These are phyloP conservation scores for Chloroceryle amazona DNA, from an alignment of 2,797 vertebrate genomes.

Conservation along the genomic window DNA sequence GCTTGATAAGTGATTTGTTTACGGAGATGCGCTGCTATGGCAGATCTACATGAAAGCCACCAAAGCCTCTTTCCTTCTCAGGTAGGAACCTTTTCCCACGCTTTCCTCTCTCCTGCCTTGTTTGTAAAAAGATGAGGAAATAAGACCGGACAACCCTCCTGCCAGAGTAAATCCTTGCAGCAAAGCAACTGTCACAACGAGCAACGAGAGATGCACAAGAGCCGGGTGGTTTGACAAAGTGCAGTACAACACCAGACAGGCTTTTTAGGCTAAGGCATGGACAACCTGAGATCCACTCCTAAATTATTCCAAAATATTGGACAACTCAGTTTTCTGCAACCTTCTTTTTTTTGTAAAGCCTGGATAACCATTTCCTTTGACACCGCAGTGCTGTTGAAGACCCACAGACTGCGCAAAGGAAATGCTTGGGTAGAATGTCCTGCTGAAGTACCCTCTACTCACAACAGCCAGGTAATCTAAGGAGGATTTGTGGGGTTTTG, in stretches of 20 bases:
- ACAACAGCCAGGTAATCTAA: not conserved
- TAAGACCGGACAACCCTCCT: not conserved
- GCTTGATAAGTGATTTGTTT: not conserved
- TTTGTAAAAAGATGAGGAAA: not conserved
- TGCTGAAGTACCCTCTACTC: not conserved
- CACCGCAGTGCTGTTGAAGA: not conserved
- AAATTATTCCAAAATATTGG: not conserved
- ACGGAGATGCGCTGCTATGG: not conserved
- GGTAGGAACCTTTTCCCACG: not conserved
- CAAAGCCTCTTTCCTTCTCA: not conserved
- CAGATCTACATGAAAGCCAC: not conserved
- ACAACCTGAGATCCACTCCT: not conserved
- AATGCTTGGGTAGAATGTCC: not conserved
- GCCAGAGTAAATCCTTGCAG: not conserved
- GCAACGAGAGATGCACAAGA: not conserved
- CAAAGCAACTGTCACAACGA: not conserved
- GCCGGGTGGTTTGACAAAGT: not conserved
- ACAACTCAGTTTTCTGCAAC: not conserved
- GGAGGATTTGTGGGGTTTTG: not conserved
- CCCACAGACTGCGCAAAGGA: not conserved
- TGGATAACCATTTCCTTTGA: not conserved
- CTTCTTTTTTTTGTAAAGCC: not conserved
- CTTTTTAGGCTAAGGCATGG: not conserved
- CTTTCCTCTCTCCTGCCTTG: not conserved
- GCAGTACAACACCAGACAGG: too few relatives aligned